Percentiles rank a stretch among this genome's conserved stretches.
phyloP scores from a whole-genome alignment of 2,888 invertebrate species.

The Sclerodermus sp. region DNA sequence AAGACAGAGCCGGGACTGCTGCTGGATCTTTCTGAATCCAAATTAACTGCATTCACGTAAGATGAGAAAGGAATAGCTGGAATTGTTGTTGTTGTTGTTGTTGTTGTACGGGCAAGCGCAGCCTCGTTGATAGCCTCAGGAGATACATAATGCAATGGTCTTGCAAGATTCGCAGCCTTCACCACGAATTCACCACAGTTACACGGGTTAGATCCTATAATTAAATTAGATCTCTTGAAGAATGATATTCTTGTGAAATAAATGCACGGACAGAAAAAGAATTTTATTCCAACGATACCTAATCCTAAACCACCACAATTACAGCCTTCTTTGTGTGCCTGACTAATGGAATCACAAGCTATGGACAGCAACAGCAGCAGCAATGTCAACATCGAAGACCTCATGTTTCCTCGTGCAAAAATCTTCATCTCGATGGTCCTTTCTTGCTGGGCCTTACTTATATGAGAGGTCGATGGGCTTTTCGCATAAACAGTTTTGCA shows the following conservation, averaged over 20 bases:
- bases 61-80: too few relatives aligned
- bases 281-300: conserved; percentile 17
- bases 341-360: conserved; percentile 7
- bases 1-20: too few relatives aligned
- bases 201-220: conserved; percentile 26
- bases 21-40: too few relatives aligned
- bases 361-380: conserved; percentile 14
- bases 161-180: conserved; percentile 50
- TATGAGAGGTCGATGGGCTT: background rate
- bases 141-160: conserved; percentile 23
- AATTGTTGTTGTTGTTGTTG: too few relatives aligned
- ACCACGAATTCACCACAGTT: conserved; percentile 47
- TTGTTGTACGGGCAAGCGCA: conserved; percentile 7
- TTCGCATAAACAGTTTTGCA: background rate
- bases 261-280: background rate
- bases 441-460: background rate
- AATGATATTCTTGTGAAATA: too few relatives aligned
- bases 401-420: conserved; percentile 21
- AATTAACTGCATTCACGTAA: too few relatives aligned
- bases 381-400: conserved; percentile 8
- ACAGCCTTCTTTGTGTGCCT: conserved; percentile 10
- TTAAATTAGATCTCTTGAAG: background rate
- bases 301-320: conserved; percentile 27
- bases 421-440: background rate
- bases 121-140: conserved; percentile 31